phyloP scores from a whole-genome alignment of 2,113 vertebrate genomes.

The Gopherus flavomarginatus region DNA sequence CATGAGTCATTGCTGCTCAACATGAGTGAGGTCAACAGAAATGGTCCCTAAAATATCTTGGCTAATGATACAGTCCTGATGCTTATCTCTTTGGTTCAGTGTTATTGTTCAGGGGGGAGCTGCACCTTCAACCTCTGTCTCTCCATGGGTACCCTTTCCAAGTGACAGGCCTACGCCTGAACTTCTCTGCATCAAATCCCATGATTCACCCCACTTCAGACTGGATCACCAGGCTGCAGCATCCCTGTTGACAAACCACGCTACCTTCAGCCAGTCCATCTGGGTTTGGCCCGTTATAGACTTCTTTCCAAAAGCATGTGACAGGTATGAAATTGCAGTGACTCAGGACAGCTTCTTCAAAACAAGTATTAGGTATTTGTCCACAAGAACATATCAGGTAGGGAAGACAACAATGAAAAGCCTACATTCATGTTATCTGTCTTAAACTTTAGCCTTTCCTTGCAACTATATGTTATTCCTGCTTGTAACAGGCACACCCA shows the following conservation, averaged over 20 bases:
- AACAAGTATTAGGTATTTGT: conserved; percentile 35
- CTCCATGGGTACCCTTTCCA: neutral
- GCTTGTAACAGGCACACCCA: conserved; percentile 54
- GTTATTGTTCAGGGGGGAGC: neutral
- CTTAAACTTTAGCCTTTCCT: conserved; percentile 31
- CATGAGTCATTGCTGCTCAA: neutral
- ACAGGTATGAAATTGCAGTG: neutral
- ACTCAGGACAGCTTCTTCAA: conserved; percentile 37
- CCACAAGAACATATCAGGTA: neutral
- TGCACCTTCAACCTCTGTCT: neutral
- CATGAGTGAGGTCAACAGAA: neutral
- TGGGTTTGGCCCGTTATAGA: neutral
- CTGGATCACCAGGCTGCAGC: conserved; percentile 34
- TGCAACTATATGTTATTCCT: neutral
- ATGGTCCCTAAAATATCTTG: neutral
- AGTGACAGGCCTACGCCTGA: neutral
- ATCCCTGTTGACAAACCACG: neutral
- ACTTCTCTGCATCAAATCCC: conserved; percentile 19
- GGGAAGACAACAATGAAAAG: conserved; percentile 30
- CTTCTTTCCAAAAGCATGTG: conserved; percentile 15
- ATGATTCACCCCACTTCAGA: neutral
- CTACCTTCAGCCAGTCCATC: neutral
- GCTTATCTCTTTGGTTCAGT: neutral
- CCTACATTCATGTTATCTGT: conserved; percentile 3
- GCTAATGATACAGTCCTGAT: neutral